Percentiles rank a stretch among this genome's conserved stretches.
Conservation (phyloP, 2,888 invertebrate species). For the Sarcophaga carnaria region DNA sequence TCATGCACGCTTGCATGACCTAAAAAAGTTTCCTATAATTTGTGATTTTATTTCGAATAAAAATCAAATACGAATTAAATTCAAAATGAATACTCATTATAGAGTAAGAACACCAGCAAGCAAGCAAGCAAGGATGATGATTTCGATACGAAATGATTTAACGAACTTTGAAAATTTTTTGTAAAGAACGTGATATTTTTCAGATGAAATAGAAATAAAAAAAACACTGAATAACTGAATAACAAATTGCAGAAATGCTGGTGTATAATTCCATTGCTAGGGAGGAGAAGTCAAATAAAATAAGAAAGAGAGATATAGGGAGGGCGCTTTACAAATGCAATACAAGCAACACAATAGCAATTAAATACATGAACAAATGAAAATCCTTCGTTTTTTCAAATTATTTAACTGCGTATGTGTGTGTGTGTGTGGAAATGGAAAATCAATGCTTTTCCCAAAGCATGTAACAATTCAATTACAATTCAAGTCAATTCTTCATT, state of each 20-base stretch:
- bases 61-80: neutral
- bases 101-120: neutral
- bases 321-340: slow-evolving; percentile 13
- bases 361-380: slow-evolving; percentile 58
- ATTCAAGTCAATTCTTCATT: slow-evolving; percentile 30
- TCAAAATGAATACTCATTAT: slow-evolving; percentile 37
- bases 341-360: slow-evolving; percentile 46
- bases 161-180: slow-evolving; percentile 11
- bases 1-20: neutral
- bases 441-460: slow-evolving; percentile 34
- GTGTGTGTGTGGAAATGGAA: too few species aligned
- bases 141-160: slow-evolving; percentile 6
- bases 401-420: neutral
- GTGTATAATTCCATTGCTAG: slow-evolving; percentile 31
- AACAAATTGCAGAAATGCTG: neutral
- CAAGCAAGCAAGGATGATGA: neutral
- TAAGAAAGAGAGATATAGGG: neutral
- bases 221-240: neutral
- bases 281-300: neutral
- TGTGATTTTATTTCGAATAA: slow-evolving; percentile 1
- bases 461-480: slow-evolving; percentile 45
- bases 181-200: slow-evolving; percentile 49
- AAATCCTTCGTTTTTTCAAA: slow-evolving; percentile 33
- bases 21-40: slow-evolving; percentile 10
- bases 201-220: slow-evolving; percentile 3